These are phyloP conservation scores for Turnix velox DNA, from an alignment of 2,113 vertebrate genomes.

Conservation along the genomic window DNA sequence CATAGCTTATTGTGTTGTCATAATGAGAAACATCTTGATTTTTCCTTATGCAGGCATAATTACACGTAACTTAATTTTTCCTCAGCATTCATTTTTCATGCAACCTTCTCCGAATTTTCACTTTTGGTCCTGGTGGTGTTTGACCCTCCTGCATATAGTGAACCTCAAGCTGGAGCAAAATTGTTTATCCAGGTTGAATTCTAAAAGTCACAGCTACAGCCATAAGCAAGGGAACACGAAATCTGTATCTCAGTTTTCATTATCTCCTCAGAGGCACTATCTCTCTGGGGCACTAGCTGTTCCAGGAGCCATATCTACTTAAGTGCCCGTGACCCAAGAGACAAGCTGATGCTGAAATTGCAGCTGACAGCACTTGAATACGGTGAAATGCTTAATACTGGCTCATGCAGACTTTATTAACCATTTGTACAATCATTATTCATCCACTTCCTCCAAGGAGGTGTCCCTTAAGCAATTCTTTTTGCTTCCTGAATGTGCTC, in stretches of 20 bases:
- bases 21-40: neutral
- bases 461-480: neutral
- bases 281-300: neutral
- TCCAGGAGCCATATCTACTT: conserved; percentile 15
- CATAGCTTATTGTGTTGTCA: neutral
- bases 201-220: neutral
- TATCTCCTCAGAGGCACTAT: neutral
- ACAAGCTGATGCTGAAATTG: neutral
- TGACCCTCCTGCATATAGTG: neutral
- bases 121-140: neutral
- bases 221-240: neutral
- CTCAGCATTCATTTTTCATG: neutral
- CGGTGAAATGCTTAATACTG: neutral
- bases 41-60: neutral
- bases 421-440: neutral
- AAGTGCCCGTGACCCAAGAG: neutral
- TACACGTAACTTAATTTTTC: neutral
- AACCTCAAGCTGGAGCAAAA: neutral
- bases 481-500: neutral
- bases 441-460: neutral
- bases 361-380: conserved; percentile 21
- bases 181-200: neutral
- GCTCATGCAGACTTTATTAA: neutral
- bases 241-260: neutral
- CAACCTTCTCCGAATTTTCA: neutral